These are phyloP conservation scores for Amia ocellicauda DNA, from an alignment of 2,113 vertebrate genomes.

Conservation along the genomic window DNA sequence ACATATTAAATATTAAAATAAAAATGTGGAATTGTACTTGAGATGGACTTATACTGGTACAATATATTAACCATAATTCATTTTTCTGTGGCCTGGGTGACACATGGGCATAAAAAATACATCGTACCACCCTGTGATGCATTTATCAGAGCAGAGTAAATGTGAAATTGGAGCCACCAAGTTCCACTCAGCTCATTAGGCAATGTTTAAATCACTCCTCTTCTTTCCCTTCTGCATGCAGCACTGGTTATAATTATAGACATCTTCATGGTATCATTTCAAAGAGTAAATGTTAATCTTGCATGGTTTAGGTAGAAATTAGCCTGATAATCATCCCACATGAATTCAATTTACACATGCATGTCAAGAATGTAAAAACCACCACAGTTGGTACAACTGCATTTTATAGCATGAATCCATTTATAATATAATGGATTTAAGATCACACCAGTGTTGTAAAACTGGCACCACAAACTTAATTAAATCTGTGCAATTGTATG, in stretches of 20 bases:
- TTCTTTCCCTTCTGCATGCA: too few species aligned
- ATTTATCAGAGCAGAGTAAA: too few species aligned
- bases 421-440: not conserved
- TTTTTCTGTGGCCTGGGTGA: too few species aligned
- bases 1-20: too few species aligned
- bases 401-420: not conserved
- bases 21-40: too few species aligned
- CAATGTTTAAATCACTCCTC: too few species aligned
- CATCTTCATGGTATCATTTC: conserved; percentile 3
- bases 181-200: too few species aligned
- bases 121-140: too few species aligned
- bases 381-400: not conserved
- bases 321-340: not conserved
- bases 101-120: too few species aligned
- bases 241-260: not conserved
- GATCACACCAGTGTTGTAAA: not conserved
- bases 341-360: not conserved
- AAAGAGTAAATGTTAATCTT: conserved; percentile 1
- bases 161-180: too few species aligned
- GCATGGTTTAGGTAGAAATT: not conserved
- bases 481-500: not conserved
- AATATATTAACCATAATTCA: too few species aligned
- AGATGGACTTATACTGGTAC: too few species aligned
- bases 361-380: not conserved
- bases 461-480: not conserved